A percentile compares a stretch with the other conserved stretches of the same genome.
These are phyloP conservation scores for Carterocephalus palaemon DNA, from an alignment of 2,888 invertebrate species.

Conservation along the genomic window DNA sequence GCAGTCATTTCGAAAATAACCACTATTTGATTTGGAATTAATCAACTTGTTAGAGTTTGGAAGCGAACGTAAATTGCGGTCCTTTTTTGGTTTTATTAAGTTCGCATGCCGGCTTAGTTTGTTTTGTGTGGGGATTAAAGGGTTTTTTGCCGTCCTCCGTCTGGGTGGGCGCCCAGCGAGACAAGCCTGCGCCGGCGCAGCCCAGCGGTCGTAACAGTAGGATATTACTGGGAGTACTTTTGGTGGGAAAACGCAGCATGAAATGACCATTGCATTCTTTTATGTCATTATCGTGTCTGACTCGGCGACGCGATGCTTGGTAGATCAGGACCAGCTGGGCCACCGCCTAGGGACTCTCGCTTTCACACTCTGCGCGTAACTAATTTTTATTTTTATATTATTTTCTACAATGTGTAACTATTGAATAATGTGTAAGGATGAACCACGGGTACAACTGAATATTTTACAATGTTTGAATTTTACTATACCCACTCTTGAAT, in stretches of 20 bases:
- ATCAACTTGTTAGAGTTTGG: slow-evolving; percentile 78
- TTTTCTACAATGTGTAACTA: too few relatives aligned
- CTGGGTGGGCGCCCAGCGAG: slow-evolving; percentile 73
- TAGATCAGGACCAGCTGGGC: too few relatives aligned
- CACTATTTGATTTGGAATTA: slow-evolving; percentile 77
- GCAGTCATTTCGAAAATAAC: slow-evolving; percentile 73
- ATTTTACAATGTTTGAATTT: too few relatives aligned
- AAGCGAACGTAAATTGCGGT: slow-evolving; percentile 70
- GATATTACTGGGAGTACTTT: slow-evolving; percentile 43
- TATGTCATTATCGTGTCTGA: slow-evolving; percentile 40
- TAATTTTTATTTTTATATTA: too few relatives aligned
- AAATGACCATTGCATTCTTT: slow-evolving; percentile 58
- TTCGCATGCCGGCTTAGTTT: slow-evolving; percentile 73
- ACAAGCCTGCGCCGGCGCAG: slow-evolving; percentile 66
- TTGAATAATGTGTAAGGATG: too few relatives aligned
- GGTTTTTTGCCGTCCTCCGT: slow-evolving; percentile 60
- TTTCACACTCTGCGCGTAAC: too few relatives aligned
- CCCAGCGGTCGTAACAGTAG: slow-evolving; percentile 58
- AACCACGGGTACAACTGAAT: too few relatives aligned
- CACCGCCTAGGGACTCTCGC: too few relatives aligned
- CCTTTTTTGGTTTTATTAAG: slow-evolving; percentile 71
- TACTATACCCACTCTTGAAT: too few relatives aligned
- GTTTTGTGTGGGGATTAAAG: slow-evolving; percentile 67
- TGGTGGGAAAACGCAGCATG: slow-evolving; percentile 63
- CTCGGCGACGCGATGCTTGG: too few relatives aligned